Conservation (phyloP, 2,113 vertebrate species). For the Lepisosteus osseus region DNA sequence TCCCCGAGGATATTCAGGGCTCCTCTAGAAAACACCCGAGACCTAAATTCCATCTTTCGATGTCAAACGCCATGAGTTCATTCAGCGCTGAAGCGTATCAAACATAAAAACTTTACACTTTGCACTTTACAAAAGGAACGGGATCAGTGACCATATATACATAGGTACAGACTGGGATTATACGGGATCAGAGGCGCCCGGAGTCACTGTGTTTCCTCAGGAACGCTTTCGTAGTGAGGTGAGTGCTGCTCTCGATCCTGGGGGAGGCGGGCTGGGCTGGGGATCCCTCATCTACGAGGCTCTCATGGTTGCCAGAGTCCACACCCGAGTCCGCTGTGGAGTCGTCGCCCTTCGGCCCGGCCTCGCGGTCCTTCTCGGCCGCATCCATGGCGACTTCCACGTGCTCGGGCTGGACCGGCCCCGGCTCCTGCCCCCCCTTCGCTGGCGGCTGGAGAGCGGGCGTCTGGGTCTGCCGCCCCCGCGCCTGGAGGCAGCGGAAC, state of each 20-base stretch:
- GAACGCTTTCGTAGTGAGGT: neutral
- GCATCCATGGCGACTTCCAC: constrained; percentile 17
- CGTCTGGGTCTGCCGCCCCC: neutral
- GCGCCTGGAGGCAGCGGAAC: constrained; percentile 31
- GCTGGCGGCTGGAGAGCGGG: constrained; percentile 6
- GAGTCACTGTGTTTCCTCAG: constrained; percentile 32
- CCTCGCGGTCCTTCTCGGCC: neutral
- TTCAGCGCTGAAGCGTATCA: too few species aligned
- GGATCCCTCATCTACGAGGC: neutral
- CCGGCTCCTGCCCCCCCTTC: neutral
- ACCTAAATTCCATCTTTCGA: too few species aligned
- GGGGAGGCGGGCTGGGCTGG: neutral
- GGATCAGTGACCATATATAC: too few species aligned
- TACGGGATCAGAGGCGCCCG: constrained; percentile 23
- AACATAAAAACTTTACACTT: too few species aligned
- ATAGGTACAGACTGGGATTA: too few species aligned
- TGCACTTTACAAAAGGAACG: too few species aligned
- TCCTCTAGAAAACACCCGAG: too few species aligned
- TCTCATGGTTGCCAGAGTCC: neutral
- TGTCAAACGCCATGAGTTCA: too few species aligned
- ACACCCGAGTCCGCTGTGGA: neutral
- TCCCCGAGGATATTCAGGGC: too few species aligned
- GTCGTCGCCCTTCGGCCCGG: neutral
- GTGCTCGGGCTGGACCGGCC: neutral
- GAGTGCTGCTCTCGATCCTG: neutral